A percentile compares a stretch with the other conserved stretches of the same genome.
These are phyloP conservation scores for Nixonia krombeini DNA, from an alignment of 1,140 invertebrate species.

Conservation along the genomic window DNA sequence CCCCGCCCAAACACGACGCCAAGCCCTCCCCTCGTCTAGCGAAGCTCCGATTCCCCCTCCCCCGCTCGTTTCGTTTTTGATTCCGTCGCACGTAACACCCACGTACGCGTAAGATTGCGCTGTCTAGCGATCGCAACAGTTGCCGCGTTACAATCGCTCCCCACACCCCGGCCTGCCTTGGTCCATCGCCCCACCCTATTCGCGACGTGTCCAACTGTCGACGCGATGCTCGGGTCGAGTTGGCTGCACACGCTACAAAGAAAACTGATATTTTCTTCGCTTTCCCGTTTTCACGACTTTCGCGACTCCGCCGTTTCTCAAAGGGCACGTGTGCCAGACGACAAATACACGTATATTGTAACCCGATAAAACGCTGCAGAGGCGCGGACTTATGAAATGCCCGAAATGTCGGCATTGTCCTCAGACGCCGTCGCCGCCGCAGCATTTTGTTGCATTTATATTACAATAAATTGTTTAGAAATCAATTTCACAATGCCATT, in stretches of 20 bases:
- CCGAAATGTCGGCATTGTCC: not conserved
- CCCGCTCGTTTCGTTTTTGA: slow-evolving; percentile 38
- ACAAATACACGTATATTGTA: too few relatives aligned
- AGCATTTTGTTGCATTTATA: not conserved
- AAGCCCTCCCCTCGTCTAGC: too few relatives aligned
- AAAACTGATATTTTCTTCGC: slow-evolving; percentile 30
- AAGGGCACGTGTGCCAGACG: not conserved
- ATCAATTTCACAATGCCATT: not conserved
- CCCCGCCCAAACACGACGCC: too few relatives aligned
- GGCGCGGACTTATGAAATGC: not conserved
- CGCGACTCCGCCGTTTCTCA: not conserved
- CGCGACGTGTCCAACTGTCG: slow-evolving; percentile 32
- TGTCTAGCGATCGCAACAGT: slow-evolving; percentile 27
- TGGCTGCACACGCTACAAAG: slow-evolving; percentile 15
- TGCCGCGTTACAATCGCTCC: slow-evolving; percentile 24
- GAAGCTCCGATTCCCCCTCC: too few relatives aligned
- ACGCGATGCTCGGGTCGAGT: slow-evolving; percentile 29
- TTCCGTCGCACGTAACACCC: slow-evolving; percentile 28
- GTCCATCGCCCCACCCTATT: too few relatives aligned
- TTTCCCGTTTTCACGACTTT: not conserved
- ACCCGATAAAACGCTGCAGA: too few relatives aligned
- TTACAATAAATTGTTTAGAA: not conserved
- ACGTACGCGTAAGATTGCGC: slow-evolving; percentile 35
- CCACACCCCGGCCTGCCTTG: too few relatives aligned
- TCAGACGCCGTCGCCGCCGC: not conserved